Evolutionary conservation across 1,140 invertebrate genomes (phyloP).

Genomic region (Zaprionus inermis): DNA sequence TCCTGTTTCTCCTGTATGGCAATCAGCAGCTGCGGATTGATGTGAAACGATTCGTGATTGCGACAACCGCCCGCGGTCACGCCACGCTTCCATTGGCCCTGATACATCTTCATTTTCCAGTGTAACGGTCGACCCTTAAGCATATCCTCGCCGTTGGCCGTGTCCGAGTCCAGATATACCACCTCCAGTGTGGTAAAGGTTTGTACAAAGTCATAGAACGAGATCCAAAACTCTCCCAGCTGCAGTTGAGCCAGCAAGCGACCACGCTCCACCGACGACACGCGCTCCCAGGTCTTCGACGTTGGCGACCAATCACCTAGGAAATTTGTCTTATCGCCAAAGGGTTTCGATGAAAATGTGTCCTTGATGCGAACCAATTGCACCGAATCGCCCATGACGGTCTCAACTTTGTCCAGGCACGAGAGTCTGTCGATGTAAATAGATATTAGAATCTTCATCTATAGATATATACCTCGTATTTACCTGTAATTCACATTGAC

Average conservation of each 20-base stretch:
- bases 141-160: constrained; percentile 92
- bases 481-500: constrained; percentile 85
- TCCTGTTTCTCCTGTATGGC: constrained; percentile 93
- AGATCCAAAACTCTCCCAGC: constrained; percentile 95
- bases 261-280: constrained; percentile 89
- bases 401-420: constrained; percentile 91
- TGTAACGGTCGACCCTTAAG: constrained; percentile 89
- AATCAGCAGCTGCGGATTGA: constrained; percentile 95
- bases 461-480: no score
- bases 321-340: constrained; percentile 88
- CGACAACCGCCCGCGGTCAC: constrained; percentile 96
- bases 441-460: no score
- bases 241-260: constrained; percentile 88
- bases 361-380: constrained; percentile 90
- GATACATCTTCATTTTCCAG: constrained; percentile 94
- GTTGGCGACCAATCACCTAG: constrained; percentile 89
- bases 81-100: constrained; percentile 94
- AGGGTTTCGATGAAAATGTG: constrained; percentile 85
- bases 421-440: constrained; percentile 87
- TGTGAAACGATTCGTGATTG: constrained; percentile 96
- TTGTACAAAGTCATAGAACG: constrained; percentile 92
- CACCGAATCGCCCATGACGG: constrained; percentile 89
- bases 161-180: constrained; percentile 94
- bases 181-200: constrained; percentile 94
- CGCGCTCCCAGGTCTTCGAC: constrained; percentile 90